These are phyloP conservation scores for Xenentodon cancila DNA, from an alignment of 2,797 vertebrate genomes.

Conservation along the genomic window DNA sequence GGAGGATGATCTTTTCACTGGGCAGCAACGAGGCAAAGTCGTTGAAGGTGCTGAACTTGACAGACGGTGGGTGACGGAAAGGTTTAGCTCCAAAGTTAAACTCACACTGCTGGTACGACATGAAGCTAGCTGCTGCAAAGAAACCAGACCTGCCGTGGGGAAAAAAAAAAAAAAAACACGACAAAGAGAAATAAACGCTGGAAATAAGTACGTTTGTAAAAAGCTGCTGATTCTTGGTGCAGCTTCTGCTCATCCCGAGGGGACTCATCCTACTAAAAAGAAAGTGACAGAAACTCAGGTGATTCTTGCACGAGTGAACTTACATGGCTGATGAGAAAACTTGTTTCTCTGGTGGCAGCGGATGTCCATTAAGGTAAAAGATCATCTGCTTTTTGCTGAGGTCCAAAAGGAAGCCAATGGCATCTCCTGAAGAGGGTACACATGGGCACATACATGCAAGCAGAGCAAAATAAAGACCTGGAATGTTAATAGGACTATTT, in stretches of 20 bases:
- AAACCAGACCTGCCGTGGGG: conserved; percentile 91
- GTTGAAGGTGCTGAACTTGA: conserved; percentile 98
- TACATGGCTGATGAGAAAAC: conserved; percentile 97
- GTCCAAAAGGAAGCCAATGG: conserved; percentile 96
- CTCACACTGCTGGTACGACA: conserved; percentile 99
- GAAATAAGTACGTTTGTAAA: not conserved
- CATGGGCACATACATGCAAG: not conserved
- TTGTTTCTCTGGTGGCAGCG: conserved; percentile 97
- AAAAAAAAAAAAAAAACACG: not conserved
- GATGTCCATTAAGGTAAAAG: conserved; percentile 97
- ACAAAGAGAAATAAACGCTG: not conserved
- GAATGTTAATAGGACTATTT: conserved; percentile 12
- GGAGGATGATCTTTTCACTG: conserved; percentile 97
- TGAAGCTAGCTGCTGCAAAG: conserved; percentile 98
- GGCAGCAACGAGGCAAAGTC: conserved; percentile 93
- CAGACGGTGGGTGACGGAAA: conserved; percentile 92
- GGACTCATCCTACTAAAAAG: not conserved
- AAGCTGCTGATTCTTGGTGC: no score
- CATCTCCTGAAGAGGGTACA: conserved; percentile 86
- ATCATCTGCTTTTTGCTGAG: conserved; percentile 99
- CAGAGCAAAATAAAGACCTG: conserved; percentile 1
- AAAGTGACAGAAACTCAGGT: not conserved
- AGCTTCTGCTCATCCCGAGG: no score
- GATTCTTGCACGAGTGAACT: conserved; percentile 61
- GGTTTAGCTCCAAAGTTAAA: conserved; percentile 99